A percentile compares a stretch with the other conserved stretches of the same genome.
Conservation (phyloP, 2,888 invertebrate species). For the Zygaena filipendulae region DNA sequence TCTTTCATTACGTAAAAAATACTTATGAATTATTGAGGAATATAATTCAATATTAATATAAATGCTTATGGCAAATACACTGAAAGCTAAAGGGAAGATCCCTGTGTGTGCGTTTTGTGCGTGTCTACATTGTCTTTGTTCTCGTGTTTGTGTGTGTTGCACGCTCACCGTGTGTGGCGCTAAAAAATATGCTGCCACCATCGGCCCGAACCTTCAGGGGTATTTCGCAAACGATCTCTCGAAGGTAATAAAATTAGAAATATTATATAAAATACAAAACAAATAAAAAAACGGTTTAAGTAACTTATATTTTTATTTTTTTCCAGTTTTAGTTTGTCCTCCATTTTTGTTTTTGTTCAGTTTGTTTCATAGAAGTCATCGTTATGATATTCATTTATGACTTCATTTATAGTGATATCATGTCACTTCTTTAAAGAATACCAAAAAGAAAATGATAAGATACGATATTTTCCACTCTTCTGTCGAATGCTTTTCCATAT, state of each 20-base stretch:
- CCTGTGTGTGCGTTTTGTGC: conserved; percentile 65
- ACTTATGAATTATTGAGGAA: no score
- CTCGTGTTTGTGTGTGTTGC: conserved; percentile 70
- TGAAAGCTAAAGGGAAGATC: conserved; percentile 50
- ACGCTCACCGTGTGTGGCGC: conserved; percentile 69
- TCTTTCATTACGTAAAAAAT: no score
- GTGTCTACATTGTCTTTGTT: conserved; percentile 69
- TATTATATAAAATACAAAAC: conserved; percentile 47
- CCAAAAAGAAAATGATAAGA: no score
- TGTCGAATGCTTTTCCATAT: conserved; percentile 56
- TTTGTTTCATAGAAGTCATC: no score
- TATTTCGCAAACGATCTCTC: conserved; percentile 97
- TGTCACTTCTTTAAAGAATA: no score
- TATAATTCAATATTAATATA: conserved; percentile 7
- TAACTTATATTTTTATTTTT: conserved; percentile 37
- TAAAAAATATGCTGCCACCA: conserved; percentile 58
- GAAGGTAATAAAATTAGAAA: conserved; percentile 84
- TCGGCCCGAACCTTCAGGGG: conserved; percentile 75
- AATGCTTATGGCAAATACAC: conserved; percentile 65
- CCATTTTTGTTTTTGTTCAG: conserved; percentile 28
- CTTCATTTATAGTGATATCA: background rate
- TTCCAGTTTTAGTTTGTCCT: conserved; percentile 35
- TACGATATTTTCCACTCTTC: background rate
- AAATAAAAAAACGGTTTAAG: conserved; percentile 48
- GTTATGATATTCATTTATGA: no score